Evolutionary conservation across 2,888 invertebrate species (phyloP).

Genomic region (Drosophila subsilvestris): DNA sequence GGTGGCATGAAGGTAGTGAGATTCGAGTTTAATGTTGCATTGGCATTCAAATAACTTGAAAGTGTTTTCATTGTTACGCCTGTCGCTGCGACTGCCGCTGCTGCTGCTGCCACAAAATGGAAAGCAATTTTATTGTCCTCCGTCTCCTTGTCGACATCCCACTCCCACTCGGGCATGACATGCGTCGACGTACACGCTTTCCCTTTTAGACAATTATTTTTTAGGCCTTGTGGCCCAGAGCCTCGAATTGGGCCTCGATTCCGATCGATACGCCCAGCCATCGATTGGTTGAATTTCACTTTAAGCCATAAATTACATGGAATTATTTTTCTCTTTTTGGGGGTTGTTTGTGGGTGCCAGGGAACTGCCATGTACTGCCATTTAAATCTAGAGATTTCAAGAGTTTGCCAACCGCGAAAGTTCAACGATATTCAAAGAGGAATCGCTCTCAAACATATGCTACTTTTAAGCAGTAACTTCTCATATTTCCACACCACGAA

Average conservation of each 20-base stretch:
- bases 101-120: slow-evolving; percentile 44
- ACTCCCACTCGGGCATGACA: slow-evolving; percentile 39
- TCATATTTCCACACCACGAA: neutral
- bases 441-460: neutral
- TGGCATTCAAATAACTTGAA: slow-evolving; percentile 48
- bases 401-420: too few species aligned
- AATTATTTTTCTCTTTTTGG: slow-evolving; percentile 7
- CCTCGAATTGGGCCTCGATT: neutral
- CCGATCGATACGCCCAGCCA: neutral
- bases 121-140: slow-evolving; percentile 48
- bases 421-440: too few species aligned
- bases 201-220: slow-evolving; percentile 46
- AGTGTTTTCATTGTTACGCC: slow-evolving; percentile 47
- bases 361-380: neutral
- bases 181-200: slow-evolving; percentile 45
- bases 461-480: neutral
- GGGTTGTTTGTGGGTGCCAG: neutral
- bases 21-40: slow-evolving; percentile 46
- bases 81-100: slow-evolving; percentile 8
- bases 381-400: neutral
- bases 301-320: neutral
- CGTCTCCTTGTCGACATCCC: slow-evolving; percentile 18
- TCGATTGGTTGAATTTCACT: neutral
- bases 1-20: neutral
- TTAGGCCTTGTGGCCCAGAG: slow-evolving; percentile 10